These are phyloP conservation scores for Prochilodus magdalenae DNA, from an alignment of 2,113 vertebrate species.

Conservation along the genomic window DNA sequence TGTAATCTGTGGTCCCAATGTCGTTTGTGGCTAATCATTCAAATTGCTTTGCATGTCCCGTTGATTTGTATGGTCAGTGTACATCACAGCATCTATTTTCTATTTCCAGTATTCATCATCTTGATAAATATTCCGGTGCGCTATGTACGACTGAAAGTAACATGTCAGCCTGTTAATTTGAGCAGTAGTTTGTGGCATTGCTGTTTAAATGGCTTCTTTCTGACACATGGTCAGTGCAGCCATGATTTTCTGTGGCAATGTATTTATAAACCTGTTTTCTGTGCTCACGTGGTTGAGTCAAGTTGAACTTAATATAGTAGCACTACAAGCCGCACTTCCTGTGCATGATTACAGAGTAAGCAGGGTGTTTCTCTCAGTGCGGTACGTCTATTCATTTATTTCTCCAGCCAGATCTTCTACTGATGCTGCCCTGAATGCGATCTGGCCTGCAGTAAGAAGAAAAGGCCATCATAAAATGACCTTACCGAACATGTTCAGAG, in stretches of 20 bases:
- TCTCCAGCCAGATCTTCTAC: conserved; percentile 19
- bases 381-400: conserved; percentile 50
- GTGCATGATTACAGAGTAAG: conserved; percentile 67
- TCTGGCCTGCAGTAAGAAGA: background rate
- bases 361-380: conserved; percentile 65
- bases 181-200: no score
- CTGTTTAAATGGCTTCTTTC: background rate
- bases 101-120: no score
- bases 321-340: conserved; percentile 60
- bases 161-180: no score
- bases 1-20: no score
- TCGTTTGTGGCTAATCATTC: no score
- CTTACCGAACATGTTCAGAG: background rate
- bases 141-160: no score
- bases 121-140: no score
- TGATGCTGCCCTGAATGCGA: background rate
- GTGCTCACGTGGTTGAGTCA: conserved; percentile 5
- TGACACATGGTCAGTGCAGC: background rate
- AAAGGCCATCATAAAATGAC: background rate
- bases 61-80: no score
- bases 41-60: no score
- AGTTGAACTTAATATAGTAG: conserved; percentile 72
- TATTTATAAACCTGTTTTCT: conserved; percentile 52
- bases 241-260: background rate
- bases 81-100: no score